These are phyloP conservation scores for Plutella xylostella DNA, from an alignment of 2,888 invertebrate genomes.

Conservation along the genomic window DNA sequence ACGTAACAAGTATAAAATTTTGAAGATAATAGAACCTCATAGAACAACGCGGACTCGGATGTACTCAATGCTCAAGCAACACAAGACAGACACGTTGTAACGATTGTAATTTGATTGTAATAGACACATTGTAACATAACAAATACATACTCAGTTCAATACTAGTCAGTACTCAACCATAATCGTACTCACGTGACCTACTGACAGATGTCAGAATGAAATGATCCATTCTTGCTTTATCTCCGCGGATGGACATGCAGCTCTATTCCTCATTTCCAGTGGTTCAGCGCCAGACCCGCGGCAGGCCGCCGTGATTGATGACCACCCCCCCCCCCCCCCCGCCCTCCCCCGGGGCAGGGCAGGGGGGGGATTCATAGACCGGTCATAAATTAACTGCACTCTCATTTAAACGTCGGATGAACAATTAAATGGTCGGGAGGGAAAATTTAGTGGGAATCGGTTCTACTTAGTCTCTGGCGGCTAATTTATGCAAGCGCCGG, in stretches of 20 bases:
- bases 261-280: conserved; percentile 1
- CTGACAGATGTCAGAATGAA: background rate
- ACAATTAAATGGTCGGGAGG: conserved; percentile 22
- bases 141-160: too few relatives aligned
- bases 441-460: conserved; percentile 23
- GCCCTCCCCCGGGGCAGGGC: background rate
- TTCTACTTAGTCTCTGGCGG: background rate
- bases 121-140: too few relatives aligned
- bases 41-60: too few relatives aligned
- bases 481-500: conserved; percentile 1
- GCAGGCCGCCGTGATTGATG: conserved; percentile 25
- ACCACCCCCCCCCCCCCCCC: background rate
- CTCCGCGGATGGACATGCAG: background rate
- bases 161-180: too few relatives aligned
- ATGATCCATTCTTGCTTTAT: background rate
- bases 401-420: conserved; percentile 21
- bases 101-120: too few relatives aligned
- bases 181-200: background rate
- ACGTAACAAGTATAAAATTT: too few relatives aligned
- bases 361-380: conserved; percentile 5
- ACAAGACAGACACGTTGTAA: too few relatives aligned
- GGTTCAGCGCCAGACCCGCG: background rate
- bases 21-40: too few relatives aligned
- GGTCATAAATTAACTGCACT: conserved; percentile 38
- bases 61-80: too few relatives aligned